Conservation (phyloP, 1,140 invertebrate genomes). For the Batillaria attramentaria region DNA sequence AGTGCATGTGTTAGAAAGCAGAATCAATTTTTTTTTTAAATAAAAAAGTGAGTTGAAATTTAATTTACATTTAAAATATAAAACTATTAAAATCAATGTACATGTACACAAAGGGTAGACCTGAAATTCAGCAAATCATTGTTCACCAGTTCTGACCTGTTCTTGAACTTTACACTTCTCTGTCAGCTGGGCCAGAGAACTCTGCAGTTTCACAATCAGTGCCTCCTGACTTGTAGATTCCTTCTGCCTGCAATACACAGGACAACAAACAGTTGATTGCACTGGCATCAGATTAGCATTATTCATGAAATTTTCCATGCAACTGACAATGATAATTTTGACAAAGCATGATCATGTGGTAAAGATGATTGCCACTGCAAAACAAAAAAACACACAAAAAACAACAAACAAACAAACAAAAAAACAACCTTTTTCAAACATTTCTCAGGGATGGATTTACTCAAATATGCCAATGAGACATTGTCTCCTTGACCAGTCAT, state of each 20-base stretch:
- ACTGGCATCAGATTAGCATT: no score
- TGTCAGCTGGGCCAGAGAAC: slow-evolving; percentile 58
- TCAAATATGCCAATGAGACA: no score
- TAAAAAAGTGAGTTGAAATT: no score
- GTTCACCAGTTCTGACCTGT: slow-evolving; percentile 48
- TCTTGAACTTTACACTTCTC: slow-evolving; percentile 58
- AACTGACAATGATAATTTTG: no score
- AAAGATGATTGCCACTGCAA: background rate
- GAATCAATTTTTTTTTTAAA: slow-evolving; percentile 48
- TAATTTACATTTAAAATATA: no score
- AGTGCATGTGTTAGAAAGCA: no score
- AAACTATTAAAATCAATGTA: no score
- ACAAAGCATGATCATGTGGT: background rate
- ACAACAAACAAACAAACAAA: background rate
- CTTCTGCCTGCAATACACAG: slow-evolving; percentile 53
- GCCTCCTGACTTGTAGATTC: slow-evolving; percentile 59
- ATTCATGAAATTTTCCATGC: no score
- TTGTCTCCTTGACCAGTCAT: no score
- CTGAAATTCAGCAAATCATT: slow-evolving; percentile 45
- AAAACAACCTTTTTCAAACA: background rate
- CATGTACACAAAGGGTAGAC: no score
- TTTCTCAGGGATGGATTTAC: no score
- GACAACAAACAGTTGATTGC: no score
- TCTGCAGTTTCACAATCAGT: slow-evolving; percentile 60
- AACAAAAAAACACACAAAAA: background rate